Evolutionary conservation across 2,113 vertebrate genomes (phyloP).

Genomic region (Tyto alba): DNA sequence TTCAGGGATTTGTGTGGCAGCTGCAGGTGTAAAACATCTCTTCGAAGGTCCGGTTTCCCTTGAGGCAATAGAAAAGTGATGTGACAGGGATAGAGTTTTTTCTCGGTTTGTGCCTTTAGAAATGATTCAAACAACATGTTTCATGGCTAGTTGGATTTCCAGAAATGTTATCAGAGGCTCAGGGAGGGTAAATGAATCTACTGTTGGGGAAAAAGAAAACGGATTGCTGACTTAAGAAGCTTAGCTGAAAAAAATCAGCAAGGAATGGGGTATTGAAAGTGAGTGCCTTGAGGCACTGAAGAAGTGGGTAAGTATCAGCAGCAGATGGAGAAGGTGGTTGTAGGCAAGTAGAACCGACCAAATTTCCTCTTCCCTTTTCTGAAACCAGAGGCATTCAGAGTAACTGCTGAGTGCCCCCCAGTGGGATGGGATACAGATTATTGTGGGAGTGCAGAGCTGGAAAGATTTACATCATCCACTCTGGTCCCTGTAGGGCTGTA

Average conservation of each 20-base stretch:
- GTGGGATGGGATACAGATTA: not conserved
- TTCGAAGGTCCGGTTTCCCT: not conserved
- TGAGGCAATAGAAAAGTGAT: not conserved
- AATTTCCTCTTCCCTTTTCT: no score
- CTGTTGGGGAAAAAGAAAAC: not conserved
- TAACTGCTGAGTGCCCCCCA: rapidly evolving
- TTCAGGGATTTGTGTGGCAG: not conserved
- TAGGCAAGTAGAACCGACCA: not conserved
- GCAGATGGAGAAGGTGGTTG: not conserved
- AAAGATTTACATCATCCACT: not conserved
- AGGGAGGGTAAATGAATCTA: not conserved
- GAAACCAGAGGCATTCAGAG: not conserved
- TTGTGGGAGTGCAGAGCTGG: rapidly evolving
- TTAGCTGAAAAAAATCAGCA: not conserved
- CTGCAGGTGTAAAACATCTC: not conserved
- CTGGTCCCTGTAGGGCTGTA: not conserved
- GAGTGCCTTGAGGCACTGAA: not conserved
- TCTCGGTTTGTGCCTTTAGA: not conserved
- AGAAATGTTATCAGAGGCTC: not conserved
- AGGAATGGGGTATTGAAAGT: not conserved
- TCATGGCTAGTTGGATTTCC: not conserved
- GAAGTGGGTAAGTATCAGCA: not conserved
- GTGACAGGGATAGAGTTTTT: not conserved
- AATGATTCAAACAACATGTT: not conserved
- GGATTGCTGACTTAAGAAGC: not conserved